phyloP scores from a whole-genome alignment of 2,888 invertebrate genomes.

The Ceraclea dissimilis region DNA sequence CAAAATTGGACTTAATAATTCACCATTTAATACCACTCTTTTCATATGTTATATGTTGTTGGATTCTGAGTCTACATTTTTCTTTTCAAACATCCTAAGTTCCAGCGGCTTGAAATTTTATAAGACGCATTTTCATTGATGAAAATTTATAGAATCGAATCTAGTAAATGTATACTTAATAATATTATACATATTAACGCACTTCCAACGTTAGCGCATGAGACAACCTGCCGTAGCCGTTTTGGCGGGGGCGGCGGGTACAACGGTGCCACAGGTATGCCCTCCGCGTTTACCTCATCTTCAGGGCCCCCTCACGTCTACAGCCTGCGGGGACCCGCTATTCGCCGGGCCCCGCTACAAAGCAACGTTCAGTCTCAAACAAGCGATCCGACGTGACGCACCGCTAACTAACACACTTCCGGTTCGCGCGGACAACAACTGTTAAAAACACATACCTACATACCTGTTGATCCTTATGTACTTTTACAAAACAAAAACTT shows the following conservation, averaged over 20 bases:
- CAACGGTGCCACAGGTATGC: conserved; percentile 18
- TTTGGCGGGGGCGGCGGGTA: conserved; percentile 19
- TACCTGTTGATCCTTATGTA: conserved; percentile 3
- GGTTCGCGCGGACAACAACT: conserved; percentile 3
- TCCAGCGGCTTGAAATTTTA: no score
- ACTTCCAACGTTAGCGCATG: conserved; percentile 34
- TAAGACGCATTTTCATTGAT: no score
- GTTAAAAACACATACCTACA: conserved; percentile 4
- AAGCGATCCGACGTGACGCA: conserved; percentile 36
- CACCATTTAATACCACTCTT: no score
- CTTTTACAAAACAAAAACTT: neutral
- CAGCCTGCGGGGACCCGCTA: conserved; percentile 37
- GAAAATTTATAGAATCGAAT: no score
- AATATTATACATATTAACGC: conserved; percentile 27
- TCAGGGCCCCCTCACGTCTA: conserved; percentile 4
- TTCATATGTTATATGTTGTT: no score
- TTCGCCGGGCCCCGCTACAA: conserved; percentile 8
- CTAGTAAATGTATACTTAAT: no score
- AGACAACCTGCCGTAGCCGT: conserved; percentile 32
- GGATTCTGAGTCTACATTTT: no score
- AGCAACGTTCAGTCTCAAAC: conserved; percentile 42
- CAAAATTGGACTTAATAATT: no score
- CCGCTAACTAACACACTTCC: conserved; percentile 26
- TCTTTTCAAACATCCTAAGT: no score
- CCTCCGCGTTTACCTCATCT: neutral